These are phyloP conservation scores for Numenius arquata DNA, from an alignment of 2,113 vertebrate genomes.

Conservation along the genomic window DNA sequence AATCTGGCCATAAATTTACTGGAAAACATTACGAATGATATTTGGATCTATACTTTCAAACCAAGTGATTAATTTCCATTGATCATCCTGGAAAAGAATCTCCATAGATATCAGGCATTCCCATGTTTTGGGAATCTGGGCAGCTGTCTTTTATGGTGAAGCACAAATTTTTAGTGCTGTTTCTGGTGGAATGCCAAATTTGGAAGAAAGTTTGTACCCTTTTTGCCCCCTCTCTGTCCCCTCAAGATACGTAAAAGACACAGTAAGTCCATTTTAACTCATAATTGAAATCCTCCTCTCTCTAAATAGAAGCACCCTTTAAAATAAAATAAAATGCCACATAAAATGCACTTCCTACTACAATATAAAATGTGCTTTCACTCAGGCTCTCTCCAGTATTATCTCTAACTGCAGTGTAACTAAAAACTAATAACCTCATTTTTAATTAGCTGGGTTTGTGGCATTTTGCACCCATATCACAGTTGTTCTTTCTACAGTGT, in stretches of 20 bases:
- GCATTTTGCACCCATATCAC: slow-evolving; percentile 51
- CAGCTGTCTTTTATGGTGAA: not conserved
- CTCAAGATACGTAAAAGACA: not conserved
- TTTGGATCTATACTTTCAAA: not conserved
- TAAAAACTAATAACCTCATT: slow-evolving; percentile 71
- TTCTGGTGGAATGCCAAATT: not conserved
- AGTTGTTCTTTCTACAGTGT: slow-evolving; percentile 52
- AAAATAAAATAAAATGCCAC: slow-evolving; percentile 53
- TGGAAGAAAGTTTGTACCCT: not conserved
- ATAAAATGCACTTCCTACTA: slow-evolving; percentile 40
- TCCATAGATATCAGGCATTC: not conserved
- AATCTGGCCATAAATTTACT: not conserved
- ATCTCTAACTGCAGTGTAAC: slow-evolving; percentile 56
- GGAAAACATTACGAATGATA: not conserved
- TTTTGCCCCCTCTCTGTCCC: not conserved
- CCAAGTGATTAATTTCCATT: not conserved
- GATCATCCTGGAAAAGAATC: not conserved
- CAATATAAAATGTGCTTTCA: slow-evolving; percentile 23
- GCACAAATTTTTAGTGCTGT: not conserved
- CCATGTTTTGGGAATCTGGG: not conserved
- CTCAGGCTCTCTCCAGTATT: slow-evolving; percentile 25
- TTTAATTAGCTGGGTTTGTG: slow-evolving; percentile 73
- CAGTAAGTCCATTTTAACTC: not conserved
- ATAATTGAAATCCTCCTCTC: not conserved
- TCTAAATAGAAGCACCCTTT: slow-evolving; percentile 34